Evolutionary conservation across 2,113 vertebrate species (phyloP).

Genomic region (Cynopterus brachyotis): DNA sequence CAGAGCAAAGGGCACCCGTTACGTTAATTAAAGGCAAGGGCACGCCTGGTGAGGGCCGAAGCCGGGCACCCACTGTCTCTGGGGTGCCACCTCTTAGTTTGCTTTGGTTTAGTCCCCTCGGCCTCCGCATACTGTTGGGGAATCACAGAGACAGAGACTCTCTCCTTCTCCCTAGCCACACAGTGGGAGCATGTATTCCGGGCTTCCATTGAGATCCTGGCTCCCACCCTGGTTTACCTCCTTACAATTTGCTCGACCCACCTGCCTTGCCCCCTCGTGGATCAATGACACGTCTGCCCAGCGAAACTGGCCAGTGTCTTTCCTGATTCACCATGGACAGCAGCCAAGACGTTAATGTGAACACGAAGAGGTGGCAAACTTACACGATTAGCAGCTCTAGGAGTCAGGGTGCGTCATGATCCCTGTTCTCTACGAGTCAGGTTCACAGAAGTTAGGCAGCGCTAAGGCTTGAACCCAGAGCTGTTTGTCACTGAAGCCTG

Average conservation of each 20-base stretch:
- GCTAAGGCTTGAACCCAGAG: neutral
- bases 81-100: neutral
- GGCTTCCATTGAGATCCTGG: neutral
- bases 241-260: neutral
- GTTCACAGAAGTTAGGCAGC: neutral
- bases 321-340: neutral
- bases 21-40: neutral
- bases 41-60: neutral
- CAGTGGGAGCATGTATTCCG: rapidly evolving
- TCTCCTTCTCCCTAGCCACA: rapidly evolving
- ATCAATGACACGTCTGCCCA: neutral
- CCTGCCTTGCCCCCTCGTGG: neutral
- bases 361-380: neutral
- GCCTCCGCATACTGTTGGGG: neutral
- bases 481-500: neutral
- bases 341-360: neutral
- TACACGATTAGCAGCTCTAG: rapidly evolving
- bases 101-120: neutral
- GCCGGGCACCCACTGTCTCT: neutral
- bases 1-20: neutral
- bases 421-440: neutral
- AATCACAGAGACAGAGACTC: neutral
- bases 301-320: neutral
- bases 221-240: neutral
- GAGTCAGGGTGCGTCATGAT: rapidly evolving